Conservation (phyloP, 30 jellyfish, hydroid and myxozoan genomes). For the Pseudorhiza aurosa region DNA sequence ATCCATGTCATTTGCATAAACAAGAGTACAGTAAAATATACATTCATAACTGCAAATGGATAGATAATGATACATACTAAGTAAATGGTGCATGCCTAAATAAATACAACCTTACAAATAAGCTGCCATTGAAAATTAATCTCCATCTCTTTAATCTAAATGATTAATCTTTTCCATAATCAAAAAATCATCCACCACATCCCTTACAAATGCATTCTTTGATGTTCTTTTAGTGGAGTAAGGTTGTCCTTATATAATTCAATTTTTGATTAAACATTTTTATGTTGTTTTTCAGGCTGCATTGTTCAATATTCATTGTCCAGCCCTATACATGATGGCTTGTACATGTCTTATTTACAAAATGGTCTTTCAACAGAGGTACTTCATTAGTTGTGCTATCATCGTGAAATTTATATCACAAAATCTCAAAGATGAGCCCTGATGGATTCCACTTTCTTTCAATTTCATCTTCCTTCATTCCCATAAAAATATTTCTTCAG, state of each 20-base stretch:
- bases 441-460: not conserved
- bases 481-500: too few relatives aligned
- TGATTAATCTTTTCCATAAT: not conserved
- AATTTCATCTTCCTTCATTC: not conserved
- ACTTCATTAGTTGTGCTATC: not conserved
- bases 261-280: not conserved
- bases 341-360: slow-evolving; percentile 24
- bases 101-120: too few relatives aligned
- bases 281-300: slow-evolving; percentile 9
- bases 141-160: not conserved
- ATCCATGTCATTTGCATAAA: too few relatives aligned
- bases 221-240: not conserved
- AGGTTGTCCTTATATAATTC: not conserved
- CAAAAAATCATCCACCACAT: not conserved
- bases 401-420: not conserved
- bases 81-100: too few relatives aligned
- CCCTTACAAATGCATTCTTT: not conserved
- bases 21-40: too few relatives aligned
- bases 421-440: not conserved
- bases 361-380: slow-evolving; percentile 48
- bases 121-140: not conserved
- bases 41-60: too few relatives aligned
- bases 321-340: slow-evolving; percentile 13
- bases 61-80: too few relatives aligned
- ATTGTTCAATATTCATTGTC: slow-evolving; percentile 39